Evolutionary conservation across 2,797 vertebrate species (phyloP), one percentile per base, ranked within the genome.

Genomic region (Nothura maculosa): DNA sequence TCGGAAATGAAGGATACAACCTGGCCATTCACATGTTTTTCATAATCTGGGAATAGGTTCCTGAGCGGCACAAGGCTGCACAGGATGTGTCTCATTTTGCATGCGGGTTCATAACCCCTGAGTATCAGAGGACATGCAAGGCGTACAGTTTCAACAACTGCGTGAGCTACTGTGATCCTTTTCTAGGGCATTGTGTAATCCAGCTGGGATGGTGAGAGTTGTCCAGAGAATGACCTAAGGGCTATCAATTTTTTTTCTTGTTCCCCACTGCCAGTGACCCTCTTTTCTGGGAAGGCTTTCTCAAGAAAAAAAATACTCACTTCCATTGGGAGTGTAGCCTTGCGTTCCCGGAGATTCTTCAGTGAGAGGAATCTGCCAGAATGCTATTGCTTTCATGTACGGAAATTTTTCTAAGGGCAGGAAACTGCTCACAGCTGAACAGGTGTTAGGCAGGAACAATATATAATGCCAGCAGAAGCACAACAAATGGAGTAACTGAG

Each of bases 41-140:
- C 89, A 87, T 77, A 84, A 95, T 92, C 82, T 89, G 80, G 93
- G 76, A 94, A 89, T 62, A 79, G 47, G 15, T 82, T 87, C 76
- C 61, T 70, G 21, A 38, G 36, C 34, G 32, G 21, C 25, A 27
- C 69, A 67, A 67, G 81, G 70, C 55, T 91, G 73, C 36, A 92
- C 90, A 95, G 94, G 95, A 95, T 95, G 63, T 94, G 90, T 88
- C 85, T 96, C 85, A 94, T 93, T 95, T 81, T 6, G 3, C 55
- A 93, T 76, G 40, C 70, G 91, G 87, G 62, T 93, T 95, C 90
- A 85, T 92, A 94, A 93, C 43, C 89, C 38, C 86, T 92, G 92
- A 81, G 85, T 95, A 92, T 93, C 66, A 74, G 79, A 73, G 85
- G 60, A 70, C 74, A 81, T 15, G 66, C 58, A 52, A 52, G 47